phyloP scores from a whole-genome alignment of 1,140 invertebrate species.

The Akabosia matsudoensis region DNA sequence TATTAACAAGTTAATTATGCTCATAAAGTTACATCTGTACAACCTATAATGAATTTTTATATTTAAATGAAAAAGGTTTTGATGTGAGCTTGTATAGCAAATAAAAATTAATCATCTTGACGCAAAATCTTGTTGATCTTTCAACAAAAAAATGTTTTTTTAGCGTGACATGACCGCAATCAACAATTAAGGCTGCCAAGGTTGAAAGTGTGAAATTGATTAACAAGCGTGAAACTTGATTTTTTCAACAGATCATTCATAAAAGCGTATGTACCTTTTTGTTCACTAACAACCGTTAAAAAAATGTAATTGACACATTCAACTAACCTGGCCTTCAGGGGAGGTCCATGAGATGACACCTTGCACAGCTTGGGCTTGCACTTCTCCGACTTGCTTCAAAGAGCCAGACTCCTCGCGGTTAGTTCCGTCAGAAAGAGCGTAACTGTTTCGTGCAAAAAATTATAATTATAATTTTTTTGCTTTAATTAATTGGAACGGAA shows the following conservation, averaged over 20 bases:
- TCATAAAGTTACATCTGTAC: too few species aligned
- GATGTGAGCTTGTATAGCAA: neutral
- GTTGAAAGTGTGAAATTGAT: neutral
- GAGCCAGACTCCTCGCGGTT: slow-evolving; percentile 31
- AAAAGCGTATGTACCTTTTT: neutral
- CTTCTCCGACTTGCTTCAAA: slow-evolving; percentile 29
- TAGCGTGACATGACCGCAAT: neutral
- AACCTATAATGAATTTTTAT: too few species aligned
- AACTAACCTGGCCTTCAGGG: slow-evolving; percentile 38
- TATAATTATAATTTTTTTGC: neutral
- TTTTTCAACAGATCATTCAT: neutral
- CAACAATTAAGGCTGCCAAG: neutral
- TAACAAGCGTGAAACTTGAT: neutral
- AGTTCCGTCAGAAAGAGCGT: slow-evolving; percentile 37
- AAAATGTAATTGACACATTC: neutral
- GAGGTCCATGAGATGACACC: slow-evolving; percentile 38
- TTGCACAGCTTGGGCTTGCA: slow-evolving; percentile 24
- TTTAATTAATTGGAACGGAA: neutral
- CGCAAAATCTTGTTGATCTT: neutral
- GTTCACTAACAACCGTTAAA: too few species aligned
- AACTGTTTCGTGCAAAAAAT: slow-evolving; percentile 18
- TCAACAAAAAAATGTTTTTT: neutral
- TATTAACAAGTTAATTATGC: neutral
- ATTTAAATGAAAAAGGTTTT: too few species aligned
- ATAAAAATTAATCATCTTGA: neutral